Evolutionary conservation across 64 coral and sea anemone genomes (phyloP), one percentile per base, ranked within the genome.

Genomic region (Trachythela sp.): DNA sequence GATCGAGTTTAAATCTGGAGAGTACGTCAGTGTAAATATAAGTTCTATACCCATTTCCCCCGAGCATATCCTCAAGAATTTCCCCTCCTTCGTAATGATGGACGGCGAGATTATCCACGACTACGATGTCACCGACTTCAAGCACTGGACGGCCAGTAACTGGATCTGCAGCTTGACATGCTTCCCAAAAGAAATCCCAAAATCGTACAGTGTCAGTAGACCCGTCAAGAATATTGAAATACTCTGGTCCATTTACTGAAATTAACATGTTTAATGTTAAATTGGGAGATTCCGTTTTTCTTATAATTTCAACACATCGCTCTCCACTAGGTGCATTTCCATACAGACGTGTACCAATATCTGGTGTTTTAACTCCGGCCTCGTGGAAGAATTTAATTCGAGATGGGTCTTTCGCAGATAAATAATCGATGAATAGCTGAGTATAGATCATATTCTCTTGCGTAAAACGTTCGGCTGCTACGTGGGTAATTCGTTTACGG

Each of bases 321-420:
- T 75, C 29, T 32, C 89, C 89, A 0, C 71, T 39, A 11, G 89
- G 84, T 0, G 54, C 42, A 86, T 91, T 70, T 9, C 89, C 89
- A 34, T 91, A 91, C 5, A 51, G 39, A 29, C 60, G 84, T 85
- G 84, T 91, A 1, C 89, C 84, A 41, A 85, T 39, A 64, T 91
- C 40, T 17, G 89, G 89, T 35, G 33, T 33, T 56, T 91, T 91
- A 68, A 91, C 40, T 14, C 89, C 89, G 8, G 89, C 89, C 39
- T 91, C 84, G 84, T 91, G 52, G 26, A 91, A 91, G 67, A 91
- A 91, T 30, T 91, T 91, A 29, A 91, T 35, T n/a, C 54, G 64
- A 5, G 45, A 6, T 33, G 89, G 84, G 89, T 85, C 84, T 86
- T 91, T 91, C 42, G 89, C 85, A 32, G 51, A 64, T 13, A 86